Evolutionary conservation across 1,140 invertebrate species (phyloP).

Genomic region (Brachionus sp.): DNA sequence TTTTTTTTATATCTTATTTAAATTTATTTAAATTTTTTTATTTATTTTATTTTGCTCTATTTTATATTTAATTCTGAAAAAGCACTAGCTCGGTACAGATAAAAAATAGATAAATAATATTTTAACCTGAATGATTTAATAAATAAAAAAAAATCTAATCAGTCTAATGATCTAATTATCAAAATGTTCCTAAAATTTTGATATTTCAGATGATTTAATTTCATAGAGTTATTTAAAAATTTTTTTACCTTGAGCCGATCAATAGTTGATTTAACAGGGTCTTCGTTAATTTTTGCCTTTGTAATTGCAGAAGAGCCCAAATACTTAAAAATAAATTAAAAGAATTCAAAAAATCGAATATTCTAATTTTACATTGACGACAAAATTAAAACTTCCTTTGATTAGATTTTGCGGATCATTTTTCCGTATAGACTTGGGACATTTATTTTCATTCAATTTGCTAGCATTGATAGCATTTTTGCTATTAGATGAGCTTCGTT

Average conservation of each 20-base stretch:
- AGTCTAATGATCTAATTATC: too few species aligned
- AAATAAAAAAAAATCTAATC: too few species aligned
- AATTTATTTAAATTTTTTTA: too few species aligned
- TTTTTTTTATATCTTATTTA: too few species aligned
- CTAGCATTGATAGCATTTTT: neutral
- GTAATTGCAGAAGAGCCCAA: slow-evolving; percentile 37
- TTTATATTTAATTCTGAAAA: too few species aligned
- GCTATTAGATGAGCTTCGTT: neutral
- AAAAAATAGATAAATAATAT: too few species aligned
- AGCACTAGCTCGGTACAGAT: too few species aligned
- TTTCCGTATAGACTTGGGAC: slow-evolving; percentile 15
- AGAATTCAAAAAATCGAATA: too few species aligned
- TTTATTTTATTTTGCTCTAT: too few species aligned
- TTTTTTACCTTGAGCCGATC: slow-evolving; percentile 36
- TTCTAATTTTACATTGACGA: slow-evolving; percentile 14
- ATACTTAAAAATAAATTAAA: slow-evolving; percentile 17
- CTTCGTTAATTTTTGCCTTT: neutral
- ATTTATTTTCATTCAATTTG: neutral
- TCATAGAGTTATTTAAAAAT: neutral
- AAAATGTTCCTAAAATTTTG: too few species aligned
- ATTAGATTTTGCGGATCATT: slow-evolving; percentile 45
- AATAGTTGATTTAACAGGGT: slow-evolving; percentile 26
- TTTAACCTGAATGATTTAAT: too few species aligned
- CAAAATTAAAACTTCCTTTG: slow-evolving; percentile 17
- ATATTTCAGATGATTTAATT: neutral